phyloP scores from a whole-genome alignment of 2,888 invertebrate species.

The Lymantria dispar region DNA sequence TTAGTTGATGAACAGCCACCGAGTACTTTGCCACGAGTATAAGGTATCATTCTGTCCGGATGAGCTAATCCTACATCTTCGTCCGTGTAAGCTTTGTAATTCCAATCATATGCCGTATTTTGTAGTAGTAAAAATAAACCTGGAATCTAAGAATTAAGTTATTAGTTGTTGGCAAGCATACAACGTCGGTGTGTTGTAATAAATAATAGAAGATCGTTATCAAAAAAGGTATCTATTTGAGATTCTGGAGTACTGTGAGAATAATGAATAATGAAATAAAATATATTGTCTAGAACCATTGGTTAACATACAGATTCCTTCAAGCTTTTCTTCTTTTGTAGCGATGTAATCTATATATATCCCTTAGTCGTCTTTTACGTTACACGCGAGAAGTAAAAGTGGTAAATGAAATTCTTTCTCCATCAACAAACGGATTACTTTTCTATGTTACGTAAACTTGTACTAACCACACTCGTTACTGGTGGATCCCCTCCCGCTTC shows the following conservation, averaged over 20 bases:
- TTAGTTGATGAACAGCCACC: slow-evolving; percentile 54
- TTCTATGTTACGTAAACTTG: neutral
- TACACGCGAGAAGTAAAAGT: neutral
- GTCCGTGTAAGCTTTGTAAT: slow-evolving; percentile 38
- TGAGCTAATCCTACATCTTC: slow-evolving; percentile 41
- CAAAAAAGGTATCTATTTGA: too few species aligned
- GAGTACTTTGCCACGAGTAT: slow-evolving; percentile 51
- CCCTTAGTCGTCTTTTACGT: too few species aligned
- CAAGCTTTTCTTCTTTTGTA: too few species aligned
- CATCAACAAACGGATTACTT: neutral
- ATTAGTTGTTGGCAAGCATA: too few species aligned
- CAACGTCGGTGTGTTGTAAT: too few species aligned
- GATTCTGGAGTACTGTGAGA: too few species aligned
- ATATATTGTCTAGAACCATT: too few species aligned
- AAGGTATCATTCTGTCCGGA: slow-evolving; percentile 22
- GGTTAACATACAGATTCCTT: too few species aligned
- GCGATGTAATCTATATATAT: too few species aligned
- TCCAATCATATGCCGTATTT: slow-evolving; percentile 50
- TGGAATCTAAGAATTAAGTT: slow-evolving; percentile 41
- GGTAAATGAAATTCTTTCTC: neutral
- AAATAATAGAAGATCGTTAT: too few species aligned
- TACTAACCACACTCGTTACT: neutral
- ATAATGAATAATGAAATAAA: too few species aligned
- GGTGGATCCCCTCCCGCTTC: neutral
- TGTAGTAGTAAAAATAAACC: slow-evolving; percentile 43